Percentiles rank a stretch among this genome's conserved stretches.
Evolutionary conservation across 2,797 vertebrate genomes (phyloP).

Genomic region (Pangasius krempfi): DNA sequence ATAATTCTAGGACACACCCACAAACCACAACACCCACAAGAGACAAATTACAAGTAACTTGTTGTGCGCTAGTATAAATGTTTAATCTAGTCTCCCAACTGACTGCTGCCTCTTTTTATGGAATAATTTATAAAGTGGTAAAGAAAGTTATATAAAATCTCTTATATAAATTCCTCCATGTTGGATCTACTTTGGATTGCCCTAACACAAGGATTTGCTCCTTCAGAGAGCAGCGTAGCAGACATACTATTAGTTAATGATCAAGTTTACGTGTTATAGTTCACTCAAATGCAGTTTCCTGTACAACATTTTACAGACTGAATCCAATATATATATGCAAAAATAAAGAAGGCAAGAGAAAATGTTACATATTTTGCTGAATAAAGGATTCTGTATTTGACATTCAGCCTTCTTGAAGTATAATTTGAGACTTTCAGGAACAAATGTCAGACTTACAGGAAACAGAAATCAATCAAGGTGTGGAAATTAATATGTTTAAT

Average conservation of each 20-base stretch:
- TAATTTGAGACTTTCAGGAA: constrained; percentile 14
- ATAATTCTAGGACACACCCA: background rate
- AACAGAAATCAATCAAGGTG: constrained; percentile 1
- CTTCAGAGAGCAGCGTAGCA: background rate
- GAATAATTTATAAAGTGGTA: background rate
- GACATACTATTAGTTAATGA: background rate
- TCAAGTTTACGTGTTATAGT: background rate
- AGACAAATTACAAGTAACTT: background rate
- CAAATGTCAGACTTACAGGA: background rate
- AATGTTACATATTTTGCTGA: constrained; percentile 7
- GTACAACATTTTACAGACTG: background rate
- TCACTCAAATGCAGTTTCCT: background rate
- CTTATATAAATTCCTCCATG: too few relatives aligned
- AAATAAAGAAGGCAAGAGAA: background rate
- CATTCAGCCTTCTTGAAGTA: background rate
- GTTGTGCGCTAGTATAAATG: background rate
- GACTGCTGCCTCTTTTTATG: background rate
- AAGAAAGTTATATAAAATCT: constrained; percentile 10
- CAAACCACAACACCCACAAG: background rate
- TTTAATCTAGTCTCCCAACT: background rate
- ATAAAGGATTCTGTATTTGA: background rate
- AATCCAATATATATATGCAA: background rate
- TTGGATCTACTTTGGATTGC: background rate
- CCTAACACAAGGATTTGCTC: background rate
- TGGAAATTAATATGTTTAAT: constrained; percentile 21